A percentile compares a stretch with the other conserved stretches of the same genome.
phyloP scores from a whole-genome alignment of 2,888 invertebrate species.

The Orthosia incerta region DNA sequence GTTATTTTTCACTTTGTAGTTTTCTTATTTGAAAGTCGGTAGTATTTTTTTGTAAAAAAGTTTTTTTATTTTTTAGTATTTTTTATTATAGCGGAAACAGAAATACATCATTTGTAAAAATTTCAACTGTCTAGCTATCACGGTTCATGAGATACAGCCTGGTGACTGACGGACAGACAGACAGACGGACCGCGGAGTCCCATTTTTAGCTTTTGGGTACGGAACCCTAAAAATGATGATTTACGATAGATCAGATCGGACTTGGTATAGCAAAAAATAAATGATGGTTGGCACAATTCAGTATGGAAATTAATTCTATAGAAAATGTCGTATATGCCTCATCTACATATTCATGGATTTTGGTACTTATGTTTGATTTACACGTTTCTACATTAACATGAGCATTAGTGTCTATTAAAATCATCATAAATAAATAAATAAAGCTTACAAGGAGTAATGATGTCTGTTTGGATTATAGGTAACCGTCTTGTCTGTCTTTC shows the following conservation, averaged over 20 bases:
- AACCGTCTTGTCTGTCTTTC: neutral
- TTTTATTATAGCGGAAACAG: too few species aligned
- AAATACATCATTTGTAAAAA: too few species aligned
- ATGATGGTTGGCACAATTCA: slow-evolving; percentile 9
- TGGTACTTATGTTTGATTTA: slow-evolving; percentile 43
- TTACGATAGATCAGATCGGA: neutral
- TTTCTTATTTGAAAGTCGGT: too few species aligned
- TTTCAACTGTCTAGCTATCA: too few species aligned
- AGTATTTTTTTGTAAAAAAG: too few species aligned
- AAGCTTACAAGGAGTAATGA: neutral
- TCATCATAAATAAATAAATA: slow-evolving; percentile 39
- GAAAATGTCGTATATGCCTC: slow-evolving; percentile 36
- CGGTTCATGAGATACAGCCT: too few species aligned
- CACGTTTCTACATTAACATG: slow-evolving; percentile 36
- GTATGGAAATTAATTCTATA: slow-evolving; percentile 47
- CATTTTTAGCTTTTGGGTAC: too few species aligned
- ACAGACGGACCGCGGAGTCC: too few species aligned
- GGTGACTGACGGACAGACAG: too few species aligned
- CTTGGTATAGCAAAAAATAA: slow-evolving; percentile 11
- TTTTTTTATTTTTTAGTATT: too few species aligned
- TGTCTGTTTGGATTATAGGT: neutral
- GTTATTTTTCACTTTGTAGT: too few species aligned
- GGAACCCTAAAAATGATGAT: slow-evolving; percentile 1
- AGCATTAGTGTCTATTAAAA: slow-evolving; percentile 37
- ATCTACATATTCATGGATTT: slow-evolving; percentile 35